Evolutionary conservation across 2,113 vertebrate genomes (phyloP).

Genomic region (Athene noctua): DNA sequence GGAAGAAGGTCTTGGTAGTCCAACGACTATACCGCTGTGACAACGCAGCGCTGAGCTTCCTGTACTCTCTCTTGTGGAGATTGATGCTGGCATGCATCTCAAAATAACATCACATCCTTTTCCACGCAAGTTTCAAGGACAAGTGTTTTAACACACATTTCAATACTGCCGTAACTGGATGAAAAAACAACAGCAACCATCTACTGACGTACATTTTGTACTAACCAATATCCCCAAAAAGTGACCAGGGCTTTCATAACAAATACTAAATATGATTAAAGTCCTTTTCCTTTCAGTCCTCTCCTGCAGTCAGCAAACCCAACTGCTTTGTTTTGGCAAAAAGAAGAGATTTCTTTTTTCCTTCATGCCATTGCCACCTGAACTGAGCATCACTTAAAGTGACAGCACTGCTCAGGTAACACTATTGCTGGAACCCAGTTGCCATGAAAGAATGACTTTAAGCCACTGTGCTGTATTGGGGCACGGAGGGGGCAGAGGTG

Average conservation of each 20-base stretch:
- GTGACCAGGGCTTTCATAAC: not conserved
- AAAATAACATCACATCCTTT: not conserved
- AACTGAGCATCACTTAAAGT: not conserved
- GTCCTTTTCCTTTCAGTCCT: not conserved
- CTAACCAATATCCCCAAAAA: not conserved
- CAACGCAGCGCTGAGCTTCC: not conserved
- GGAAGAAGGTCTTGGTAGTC: not conserved
- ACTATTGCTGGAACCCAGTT: not conserved
- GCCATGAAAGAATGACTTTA: not conserved
- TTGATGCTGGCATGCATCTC: not conserved
- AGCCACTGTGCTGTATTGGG: not conserved
- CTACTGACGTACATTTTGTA: not conserved
- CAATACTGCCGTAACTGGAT: not conserved
- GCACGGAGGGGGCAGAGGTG: not conserved
- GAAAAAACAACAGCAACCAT: not conserved
- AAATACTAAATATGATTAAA: not conserved
- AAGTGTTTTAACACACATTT: not conserved
- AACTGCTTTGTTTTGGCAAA: not conserved
- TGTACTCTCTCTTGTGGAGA: not conserved
- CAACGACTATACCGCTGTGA: not conserved
- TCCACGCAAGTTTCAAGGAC: not conserved
- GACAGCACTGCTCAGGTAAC: not conserved
- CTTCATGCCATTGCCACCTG: not conserved
- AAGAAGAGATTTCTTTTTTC: not conserved
- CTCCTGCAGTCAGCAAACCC: not conserved